Evolutionary conservation across 2,797 vertebrate genomes (phyloP), one percentile per base, ranked within the genome.

Genomic region (Notoglanidium macrostoma): DNA sequence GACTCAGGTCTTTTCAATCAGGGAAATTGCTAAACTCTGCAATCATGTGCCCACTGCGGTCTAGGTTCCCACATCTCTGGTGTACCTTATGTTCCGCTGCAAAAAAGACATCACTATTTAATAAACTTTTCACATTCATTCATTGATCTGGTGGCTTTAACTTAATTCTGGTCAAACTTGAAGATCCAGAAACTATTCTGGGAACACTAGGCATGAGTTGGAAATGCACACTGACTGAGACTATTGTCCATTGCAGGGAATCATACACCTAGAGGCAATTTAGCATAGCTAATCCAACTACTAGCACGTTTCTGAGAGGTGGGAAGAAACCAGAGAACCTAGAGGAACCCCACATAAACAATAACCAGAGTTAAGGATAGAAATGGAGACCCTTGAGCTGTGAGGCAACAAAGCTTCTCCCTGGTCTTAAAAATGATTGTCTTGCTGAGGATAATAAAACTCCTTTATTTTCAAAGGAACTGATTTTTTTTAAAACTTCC

Each of bases 1-100:
- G 61, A 83, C 51, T 51, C 44, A 83, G n/a, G 15, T 32, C n/a
- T 51, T 83, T 83, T 51, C 78, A 80, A 15, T 80, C 35, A 80
- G 57, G 23, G 35, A 61, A 80, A 32, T 35, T 78, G 29, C 0
- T 15, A 55, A 57, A 81, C 78, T 80, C 55, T 63, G 35, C 78
- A 81, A 46, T 81, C 40, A 82, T n/a, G 4, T 82, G 26, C 26
- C 40, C 6, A 44, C 26, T 46, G 19, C 14, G 7, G 61, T 82
- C 40, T 21, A 65, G 12, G 7, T 29, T 29, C 35, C 35, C 32
- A 15, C 67, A 68, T 12, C 67, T 63, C 61, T 63, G 21, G 54
- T 61, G 21, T 61, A 9, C 21, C 10, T 46, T 81, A 46, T 81
- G 2, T n/a, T 80, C 32, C 21, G 61, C 12, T 80, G 17, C 32